Evolutionary conservation across 2,888 invertebrate species (phyloP), one percentile per base, ranked within the genome.

Genomic region (Heliothis peltigera): DNA sequence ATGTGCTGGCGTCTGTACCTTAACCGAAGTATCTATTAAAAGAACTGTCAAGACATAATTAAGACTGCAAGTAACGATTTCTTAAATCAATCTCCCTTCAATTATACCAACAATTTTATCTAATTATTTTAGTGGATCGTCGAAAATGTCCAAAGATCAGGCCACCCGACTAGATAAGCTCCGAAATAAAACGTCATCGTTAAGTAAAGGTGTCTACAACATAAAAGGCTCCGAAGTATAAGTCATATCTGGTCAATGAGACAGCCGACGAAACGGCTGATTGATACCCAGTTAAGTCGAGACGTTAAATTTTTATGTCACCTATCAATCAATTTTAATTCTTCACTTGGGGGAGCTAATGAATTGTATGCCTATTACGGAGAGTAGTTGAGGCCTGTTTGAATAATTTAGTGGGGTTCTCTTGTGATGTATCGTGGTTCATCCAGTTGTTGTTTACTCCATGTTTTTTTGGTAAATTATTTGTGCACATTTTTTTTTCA

Each of bases 241-340:
- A 83, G 75, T 79, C 79, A 83, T 84, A 87, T 87, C 85, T 81
- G 46, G 62, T 64, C 63, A 55, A 67, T 75, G 60, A 72, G 75
- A 67, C 72, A 79, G 61, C 56, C 66, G 80, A 79, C 64, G 77
- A 80, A 75, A 72, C 75, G 66, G n/a, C 62, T 92, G 92, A 92
- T 93, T 91, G 91, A 93, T 91, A 85, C 90, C 77, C 83, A 77
- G 85, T 83, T 80, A 77, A 85, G 85, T 77, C 77, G 83, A 79
- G 86, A 88, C 90, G 89, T 92, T 87, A 92, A 90, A 90, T 88
- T 90, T 92, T 93, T 91, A 93, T 91, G 89, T 89, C 89, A 87
- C 86, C 87, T 87, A 94, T 94, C 92, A 93, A 94, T 94, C 93
- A 93, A 91, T 86, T 89, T 90, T 89, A 92, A 91, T 90, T 91